Percentiles rank a stretch among this genome's conserved stretches.
Conservation (phyloP, 92 coral and sea anemone genomes). For the Palythoa caribaeorum region DNA sequence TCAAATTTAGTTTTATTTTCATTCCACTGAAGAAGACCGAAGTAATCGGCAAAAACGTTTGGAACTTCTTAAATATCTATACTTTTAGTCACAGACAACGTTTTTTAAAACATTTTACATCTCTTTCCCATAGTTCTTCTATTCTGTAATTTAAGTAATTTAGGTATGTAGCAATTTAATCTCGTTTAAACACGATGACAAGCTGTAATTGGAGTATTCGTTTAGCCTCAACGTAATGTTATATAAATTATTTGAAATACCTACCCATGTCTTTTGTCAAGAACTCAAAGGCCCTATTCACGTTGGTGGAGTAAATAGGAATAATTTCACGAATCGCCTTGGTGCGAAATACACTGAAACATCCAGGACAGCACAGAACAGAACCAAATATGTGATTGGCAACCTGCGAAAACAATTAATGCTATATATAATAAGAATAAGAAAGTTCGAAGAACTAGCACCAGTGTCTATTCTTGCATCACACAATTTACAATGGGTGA, state of each 20-base stretch:
- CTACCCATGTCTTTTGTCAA: constrained; percentile 98
- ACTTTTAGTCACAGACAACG: too few species aligned
- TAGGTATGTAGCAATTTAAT: not conserved
- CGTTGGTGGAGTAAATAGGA: constrained; percentile 84
- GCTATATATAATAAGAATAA: not conserved
- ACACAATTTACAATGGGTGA: too few species aligned
- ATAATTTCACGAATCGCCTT: constrained; percentile 89
- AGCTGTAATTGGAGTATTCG: not conserved
- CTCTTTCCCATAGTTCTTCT: too few species aligned
- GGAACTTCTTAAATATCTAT: too few species aligned
- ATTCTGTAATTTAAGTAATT: too few species aligned
- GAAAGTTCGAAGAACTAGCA: too few species aligned
- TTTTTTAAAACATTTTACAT: too few species aligned
- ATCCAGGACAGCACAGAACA: constrained; percentile 97
- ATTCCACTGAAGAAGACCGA: too few species aligned
- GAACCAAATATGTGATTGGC: constrained; percentile 98
- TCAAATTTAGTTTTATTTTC: too few species aligned
- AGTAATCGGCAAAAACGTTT: too few species aligned
- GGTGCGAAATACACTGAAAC: constrained; percentile 96
- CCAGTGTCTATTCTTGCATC: too few species aligned
- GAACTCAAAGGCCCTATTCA: constrained; percentile 83
- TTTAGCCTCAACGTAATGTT: not conserved
- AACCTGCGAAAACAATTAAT: constrained; percentile 56
- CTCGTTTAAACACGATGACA: not conserved
- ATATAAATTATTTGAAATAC: not conserved